phyloP scores from a whole-genome alignment of 1,140 invertebrate genomes.

The Anastrepha ludens region DNA sequence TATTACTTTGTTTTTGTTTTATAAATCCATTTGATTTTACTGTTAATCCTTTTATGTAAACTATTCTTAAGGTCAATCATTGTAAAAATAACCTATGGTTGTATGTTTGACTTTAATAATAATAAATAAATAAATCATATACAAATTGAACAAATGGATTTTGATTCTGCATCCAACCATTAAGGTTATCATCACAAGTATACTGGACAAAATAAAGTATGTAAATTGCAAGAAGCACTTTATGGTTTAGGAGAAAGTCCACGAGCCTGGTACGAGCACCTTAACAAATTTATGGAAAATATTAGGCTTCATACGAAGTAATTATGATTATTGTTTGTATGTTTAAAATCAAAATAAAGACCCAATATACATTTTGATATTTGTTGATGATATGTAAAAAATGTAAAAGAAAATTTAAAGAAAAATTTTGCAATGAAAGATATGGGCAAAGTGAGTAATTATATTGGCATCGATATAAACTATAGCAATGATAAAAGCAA shows the following conservation, averaged over 20 bases:
- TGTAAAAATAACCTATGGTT: no score
- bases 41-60: no score
- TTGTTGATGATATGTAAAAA: conserved; percentile 57
- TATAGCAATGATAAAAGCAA: conserved; percentile 63
- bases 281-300: conserved; percentile 60
- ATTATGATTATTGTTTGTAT: conserved; percentile 55
- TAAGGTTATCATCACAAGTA: no score
- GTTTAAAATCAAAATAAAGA: conserved; percentile 79
- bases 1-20: conserved; percentile 59
- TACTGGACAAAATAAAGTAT: conserved; percentile 58
- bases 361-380: conserved; percentile 75
- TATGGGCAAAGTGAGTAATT: conserved; percentile 66
- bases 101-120: no score
- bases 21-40: no score
- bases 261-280: conserved; percentile 59
- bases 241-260: conserved; percentile 63
- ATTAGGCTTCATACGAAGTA: conserved; percentile 54
- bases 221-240: conserved; percentile 54
- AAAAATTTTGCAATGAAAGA: conserved; percentile 69
- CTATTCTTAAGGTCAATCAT: no score
- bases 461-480: conserved; percentile 63
- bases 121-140: no score
- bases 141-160: no score
- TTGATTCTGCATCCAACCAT: no score
- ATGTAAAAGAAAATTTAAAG: conserved; percentile 55